Conservation (phyloP, 2,113 vertebrate species). For the Passer domesticus region DNA sequence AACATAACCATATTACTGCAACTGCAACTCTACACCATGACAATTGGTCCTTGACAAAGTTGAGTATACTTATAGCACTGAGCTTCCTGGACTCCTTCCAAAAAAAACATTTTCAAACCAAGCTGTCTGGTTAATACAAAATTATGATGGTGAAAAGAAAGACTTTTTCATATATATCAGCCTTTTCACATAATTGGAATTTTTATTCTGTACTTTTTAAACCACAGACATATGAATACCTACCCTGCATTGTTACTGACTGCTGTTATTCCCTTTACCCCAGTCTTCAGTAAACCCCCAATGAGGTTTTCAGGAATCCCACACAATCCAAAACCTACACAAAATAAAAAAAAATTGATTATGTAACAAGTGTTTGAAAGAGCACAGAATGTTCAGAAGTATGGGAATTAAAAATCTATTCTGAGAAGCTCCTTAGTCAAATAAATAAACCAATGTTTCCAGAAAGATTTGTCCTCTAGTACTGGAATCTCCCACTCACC, state of each 20-base stretch:
- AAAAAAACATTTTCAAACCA: neutral
- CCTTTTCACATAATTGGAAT: neutral
- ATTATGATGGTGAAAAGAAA: neutral
- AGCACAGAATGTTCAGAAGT: neutral
- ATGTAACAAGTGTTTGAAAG: neutral
- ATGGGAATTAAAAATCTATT: neutral
- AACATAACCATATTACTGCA: neutral
- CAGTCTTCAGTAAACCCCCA: constrained; percentile 89
- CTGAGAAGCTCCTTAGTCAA: neutral
- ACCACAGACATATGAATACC: constrained; percentile 29
- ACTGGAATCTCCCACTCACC: neutral
- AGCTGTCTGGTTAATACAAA: neutral
- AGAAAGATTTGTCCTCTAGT: neutral
- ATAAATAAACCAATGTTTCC: neutral
- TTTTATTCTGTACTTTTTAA: neutral
- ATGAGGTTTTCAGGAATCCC: constrained; percentile 98
- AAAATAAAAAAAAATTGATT: neutral
- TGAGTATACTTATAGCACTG: neutral
- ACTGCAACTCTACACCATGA: neutral
- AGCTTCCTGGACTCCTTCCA: neutral
- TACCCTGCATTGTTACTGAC: constrained; percentile 99
- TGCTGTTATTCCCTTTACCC: constrained; percentile 88
- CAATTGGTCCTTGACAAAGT: neutral
- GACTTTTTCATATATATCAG: neutral
- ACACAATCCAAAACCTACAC: constrained; percentile 91